These are phyloP conservation scores for Ameiurus melas DNA, from an alignment of 2,113 vertebrate genomes.

Conservation along the genomic window DNA sequence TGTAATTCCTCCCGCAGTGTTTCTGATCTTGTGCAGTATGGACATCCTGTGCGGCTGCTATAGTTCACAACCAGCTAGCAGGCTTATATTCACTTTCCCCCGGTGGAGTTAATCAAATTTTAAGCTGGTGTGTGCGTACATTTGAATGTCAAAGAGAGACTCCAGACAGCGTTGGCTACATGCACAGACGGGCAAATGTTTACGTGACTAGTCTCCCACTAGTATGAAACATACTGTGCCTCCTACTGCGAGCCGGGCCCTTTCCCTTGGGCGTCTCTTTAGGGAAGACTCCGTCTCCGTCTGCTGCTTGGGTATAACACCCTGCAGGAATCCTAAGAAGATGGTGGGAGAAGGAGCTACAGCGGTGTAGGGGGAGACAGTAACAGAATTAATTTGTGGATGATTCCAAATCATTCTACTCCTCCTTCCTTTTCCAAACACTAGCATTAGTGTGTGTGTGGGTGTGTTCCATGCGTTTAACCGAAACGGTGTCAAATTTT, in stretches of 20 bases:
- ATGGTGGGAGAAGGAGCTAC: background rate
- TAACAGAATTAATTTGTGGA: background rate
- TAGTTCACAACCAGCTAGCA: background rate
- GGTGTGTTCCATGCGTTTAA: background rate
- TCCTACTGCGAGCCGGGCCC: background rate
- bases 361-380: background rate
- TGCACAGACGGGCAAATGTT: constrained; percentile 46
- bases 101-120: constrained; percentile 46
- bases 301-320: background rate
- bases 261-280: background rate
- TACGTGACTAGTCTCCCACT: constrained; percentile 7
- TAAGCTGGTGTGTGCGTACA: constrained; percentile 44
- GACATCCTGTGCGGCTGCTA: background rate
- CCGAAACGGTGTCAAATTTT: background rate
- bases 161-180: constrained; percentile 35
- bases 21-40: background rate
- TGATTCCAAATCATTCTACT: background rate
- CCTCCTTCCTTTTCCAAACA: background rate
- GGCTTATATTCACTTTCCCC: constrained; percentile 20
- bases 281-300: background rate
- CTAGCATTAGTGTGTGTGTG: background rate
- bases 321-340: background rate
- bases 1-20: background rate
- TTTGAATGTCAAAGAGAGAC: constrained; percentile 50
- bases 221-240: constrained; percentile 32